These are phyloP conservation scores for Lagopus muta DNA, from an alignment of 2,113 vertebrate species.

Conservation along the genomic window DNA sequence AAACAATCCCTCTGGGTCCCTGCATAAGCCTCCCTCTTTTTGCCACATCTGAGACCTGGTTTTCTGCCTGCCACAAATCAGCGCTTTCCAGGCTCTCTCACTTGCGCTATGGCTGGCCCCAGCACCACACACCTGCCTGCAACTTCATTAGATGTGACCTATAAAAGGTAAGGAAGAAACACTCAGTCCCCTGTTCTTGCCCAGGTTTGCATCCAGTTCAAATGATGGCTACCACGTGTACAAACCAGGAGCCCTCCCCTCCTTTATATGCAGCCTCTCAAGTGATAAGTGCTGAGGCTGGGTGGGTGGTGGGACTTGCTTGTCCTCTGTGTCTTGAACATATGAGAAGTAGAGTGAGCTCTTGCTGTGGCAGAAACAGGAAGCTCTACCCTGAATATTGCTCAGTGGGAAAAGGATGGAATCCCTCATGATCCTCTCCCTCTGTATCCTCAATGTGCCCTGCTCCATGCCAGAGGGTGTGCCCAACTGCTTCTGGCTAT, in stretches of 20 bases:
- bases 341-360: not conserved
- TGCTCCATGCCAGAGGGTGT: not conserved
- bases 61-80: not conserved
- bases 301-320: not conserved
- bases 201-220: accelerated
- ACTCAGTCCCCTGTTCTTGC: accelerated
- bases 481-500: not conserved
- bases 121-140: not conserved
- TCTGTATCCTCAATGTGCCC: not conserved
- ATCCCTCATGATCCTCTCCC: not conserved
- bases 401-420: not conserved
- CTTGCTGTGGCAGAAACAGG: not conserved
- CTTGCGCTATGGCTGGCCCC: not conserved
- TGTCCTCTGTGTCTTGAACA: not conserved
- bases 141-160: not conserved
- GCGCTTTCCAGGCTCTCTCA: not conserved
- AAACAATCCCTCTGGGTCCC: not conserved
- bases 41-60: not conserved
- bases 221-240: accelerated
- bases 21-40: not conserved
- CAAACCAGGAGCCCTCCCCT: accelerated
- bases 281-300: accelerated
- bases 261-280: accelerated
- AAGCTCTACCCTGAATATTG: not conserved
- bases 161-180: not conserved